phyloP scores from a whole-genome alignment of 2,113 vertebrate genomes.

The Malurus elegans region DNA sequence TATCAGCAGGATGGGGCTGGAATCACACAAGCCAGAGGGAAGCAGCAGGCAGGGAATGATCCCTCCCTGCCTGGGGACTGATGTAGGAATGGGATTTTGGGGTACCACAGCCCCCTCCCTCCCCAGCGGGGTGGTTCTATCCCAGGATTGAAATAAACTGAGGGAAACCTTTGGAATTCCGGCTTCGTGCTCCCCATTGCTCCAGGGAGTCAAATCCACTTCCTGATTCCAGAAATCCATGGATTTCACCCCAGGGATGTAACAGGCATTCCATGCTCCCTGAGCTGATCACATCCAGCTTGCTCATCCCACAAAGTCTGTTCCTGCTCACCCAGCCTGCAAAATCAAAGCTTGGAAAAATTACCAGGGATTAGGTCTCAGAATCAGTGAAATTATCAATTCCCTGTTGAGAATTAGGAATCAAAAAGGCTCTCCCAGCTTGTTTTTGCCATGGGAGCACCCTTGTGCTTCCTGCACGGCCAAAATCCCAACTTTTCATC shows the following conservation, averaged over 20 bases:
- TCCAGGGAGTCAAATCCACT: accelerated
- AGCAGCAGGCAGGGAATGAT: background rate
- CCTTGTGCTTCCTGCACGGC: background rate
- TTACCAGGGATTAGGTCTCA: background rate
- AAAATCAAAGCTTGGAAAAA: background rate
- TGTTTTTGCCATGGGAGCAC: background rate
- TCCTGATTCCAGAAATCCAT: no score
- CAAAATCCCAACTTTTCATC: background rate
- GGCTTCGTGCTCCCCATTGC: background rate
- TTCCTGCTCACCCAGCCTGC: background rate
- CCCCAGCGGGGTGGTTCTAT: accelerated
- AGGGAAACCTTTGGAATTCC: background rate
- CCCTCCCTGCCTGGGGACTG: background rate
- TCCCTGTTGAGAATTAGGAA: background rate
- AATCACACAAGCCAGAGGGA: background rate
- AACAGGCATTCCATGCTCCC: accelerated
- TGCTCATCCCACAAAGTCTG: background rate
- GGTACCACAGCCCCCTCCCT: background rate
- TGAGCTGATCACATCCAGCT: background rate
- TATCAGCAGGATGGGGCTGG: background rate
- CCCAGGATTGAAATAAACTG: background rate
- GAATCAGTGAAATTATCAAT: background rate
- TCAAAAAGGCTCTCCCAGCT: background rate
- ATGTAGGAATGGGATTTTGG: background rate
- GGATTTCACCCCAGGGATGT: background rate